Percentiles rank a stretch among this genome's conserved stretches.
These are phyloP conservation scores for Phengaris alcon DNA, from an alignment of 2,888 invertebrate species.

Conservation along the genomic window DNA sequence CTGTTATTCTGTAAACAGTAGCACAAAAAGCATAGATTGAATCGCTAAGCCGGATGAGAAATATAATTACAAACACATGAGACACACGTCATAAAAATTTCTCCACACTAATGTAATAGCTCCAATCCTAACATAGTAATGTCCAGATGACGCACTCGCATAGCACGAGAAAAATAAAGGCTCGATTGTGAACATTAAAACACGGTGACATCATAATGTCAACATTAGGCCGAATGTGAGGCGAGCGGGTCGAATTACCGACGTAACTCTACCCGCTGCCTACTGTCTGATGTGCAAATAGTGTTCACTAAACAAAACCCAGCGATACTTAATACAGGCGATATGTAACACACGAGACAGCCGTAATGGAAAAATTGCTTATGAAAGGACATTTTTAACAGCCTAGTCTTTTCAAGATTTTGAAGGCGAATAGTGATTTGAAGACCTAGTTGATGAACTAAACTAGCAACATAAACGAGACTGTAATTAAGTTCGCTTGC, in stretches of 20 bases:
- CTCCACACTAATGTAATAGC: conserved; percentile 5
- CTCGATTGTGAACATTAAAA: conserved; percentile 50
- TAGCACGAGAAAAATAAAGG: conserved; percentile 51
- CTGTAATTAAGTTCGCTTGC: too few relatives aligned
- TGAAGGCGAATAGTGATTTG: background rate
- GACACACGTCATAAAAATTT: conserved; percentile 23
- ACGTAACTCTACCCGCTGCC: conserved; percentile 41
- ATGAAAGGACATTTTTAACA: background rate
- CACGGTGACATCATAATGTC: conserved; percentile 59
- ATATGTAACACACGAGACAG: conserved; percentile 8
- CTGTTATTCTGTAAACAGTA: background rate
- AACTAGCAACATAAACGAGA: too few relatives aligned
- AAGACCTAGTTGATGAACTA: too few relatives aligned
- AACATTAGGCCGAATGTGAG: conserved; percentile 50
- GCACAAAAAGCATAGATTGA: conserved; percentile 26
- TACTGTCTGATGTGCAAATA: conserved; percentile 20
- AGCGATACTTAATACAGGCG: conserved; percentile 11
- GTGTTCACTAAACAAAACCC: conserved; percentile 17
- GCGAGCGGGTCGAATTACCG: conserved; percentile 51
- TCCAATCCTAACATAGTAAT: conserved; percentile 4
- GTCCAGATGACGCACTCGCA: conserved; percentile 37
- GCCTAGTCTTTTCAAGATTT: background rate
- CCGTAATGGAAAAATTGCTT: conserved; percentile 17
- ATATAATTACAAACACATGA: conserved; percentile 17
- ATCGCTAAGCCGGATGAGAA: conserved; percentile 9